These are phyloP conservation scores for Cariama cristata DNA, from an alignment of 2,113 vertebrate genomes.

Conservation along the genomic window DNA sequence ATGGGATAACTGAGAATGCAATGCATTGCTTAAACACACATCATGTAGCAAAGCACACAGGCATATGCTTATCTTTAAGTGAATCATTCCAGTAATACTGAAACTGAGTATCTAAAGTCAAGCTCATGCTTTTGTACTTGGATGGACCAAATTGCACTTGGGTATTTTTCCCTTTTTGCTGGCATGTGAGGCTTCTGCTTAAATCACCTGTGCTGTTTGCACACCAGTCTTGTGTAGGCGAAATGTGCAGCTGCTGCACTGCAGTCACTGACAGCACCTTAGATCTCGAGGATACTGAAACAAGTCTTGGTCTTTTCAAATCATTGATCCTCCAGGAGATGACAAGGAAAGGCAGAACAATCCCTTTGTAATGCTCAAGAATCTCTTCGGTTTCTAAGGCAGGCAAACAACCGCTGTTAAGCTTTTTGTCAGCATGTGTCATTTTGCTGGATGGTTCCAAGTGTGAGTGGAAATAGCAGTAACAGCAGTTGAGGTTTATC, in stretches of 20 bases:
- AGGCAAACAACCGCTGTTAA: background rate
- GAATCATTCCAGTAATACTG: background rate
- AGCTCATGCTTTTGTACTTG: background rate
- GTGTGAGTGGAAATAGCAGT: background rate
- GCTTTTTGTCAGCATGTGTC: background rate
- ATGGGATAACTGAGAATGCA: background rate
- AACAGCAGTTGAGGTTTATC: background rate
- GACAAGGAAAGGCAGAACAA: background rate
- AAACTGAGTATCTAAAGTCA: background rate
- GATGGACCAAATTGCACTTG: background rate
- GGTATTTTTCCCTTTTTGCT: background rate
- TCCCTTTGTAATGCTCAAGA: background rate
- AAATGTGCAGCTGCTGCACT: background rate
- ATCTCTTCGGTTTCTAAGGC: background rate
- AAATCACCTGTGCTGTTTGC: fast-evolving
- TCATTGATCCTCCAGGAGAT: background rate
- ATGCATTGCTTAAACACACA: background rate
- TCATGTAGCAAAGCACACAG: background rate
- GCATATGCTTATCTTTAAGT: background rate
- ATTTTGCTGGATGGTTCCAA: background rate
- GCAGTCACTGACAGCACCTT: background rate
- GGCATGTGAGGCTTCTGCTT: background rate
- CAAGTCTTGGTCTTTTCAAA: background rate
- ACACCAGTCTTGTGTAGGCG: background rate
- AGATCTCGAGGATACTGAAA: background rate